Conservation (phyloP, 2,888 invertebrate species). For the Tenodera sinensis region DNA sequence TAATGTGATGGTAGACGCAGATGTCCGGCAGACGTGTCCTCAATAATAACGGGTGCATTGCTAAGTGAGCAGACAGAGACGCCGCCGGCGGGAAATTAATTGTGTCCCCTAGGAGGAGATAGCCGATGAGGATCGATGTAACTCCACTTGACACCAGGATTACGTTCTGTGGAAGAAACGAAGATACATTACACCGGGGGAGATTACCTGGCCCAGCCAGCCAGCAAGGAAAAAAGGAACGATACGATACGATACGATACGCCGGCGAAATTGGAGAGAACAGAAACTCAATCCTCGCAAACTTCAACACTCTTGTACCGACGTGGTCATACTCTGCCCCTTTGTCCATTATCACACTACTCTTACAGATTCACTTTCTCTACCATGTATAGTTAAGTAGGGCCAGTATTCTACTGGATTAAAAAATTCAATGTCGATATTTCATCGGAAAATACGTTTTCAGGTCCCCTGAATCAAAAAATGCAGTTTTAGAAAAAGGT, state of each 20-base stretch:
- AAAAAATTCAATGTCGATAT: too few relatives aligned
- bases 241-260: neutral
- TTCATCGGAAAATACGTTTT: too few relatives aligned
- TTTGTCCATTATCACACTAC: too few relatives aligned
- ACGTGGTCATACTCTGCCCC: too few relatives aligned
- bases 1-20: too few relatives aligned
- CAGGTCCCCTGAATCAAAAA: too few relatives aligned
- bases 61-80: neutral
- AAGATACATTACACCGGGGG: neutral
- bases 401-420: too few relatives aligned
- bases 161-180: neutral
- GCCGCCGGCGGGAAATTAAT: neutral
- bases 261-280: neutral
- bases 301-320: too few relatives aligned
- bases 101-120: neutral
- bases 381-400: too few relatives aligned
- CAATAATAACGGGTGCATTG: neutral
- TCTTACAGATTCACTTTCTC: too few relatives aligned
- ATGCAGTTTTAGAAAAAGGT: too few relatives aligned
- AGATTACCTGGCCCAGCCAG: neutral
- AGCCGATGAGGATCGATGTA: neutral
- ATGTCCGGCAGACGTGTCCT: neutral
- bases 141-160: neutral
- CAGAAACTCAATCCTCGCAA: neutral
- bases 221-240: neutral